These are phyloP conservation scores for Neotoma lepida DNA, from an alignment of 2,113 vertebrate genomes.

Conservation along the genomic window DNA sequence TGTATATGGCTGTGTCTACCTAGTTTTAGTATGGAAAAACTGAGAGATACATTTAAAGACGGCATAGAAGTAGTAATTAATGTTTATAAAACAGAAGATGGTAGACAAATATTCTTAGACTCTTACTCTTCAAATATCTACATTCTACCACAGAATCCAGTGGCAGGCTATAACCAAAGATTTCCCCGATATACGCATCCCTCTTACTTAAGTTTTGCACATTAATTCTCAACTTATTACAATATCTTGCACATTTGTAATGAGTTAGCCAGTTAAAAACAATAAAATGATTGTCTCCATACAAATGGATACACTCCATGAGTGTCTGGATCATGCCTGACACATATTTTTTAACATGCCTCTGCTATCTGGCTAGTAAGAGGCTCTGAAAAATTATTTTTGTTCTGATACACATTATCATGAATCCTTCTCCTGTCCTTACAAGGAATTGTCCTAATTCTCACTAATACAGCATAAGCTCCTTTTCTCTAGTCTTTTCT, in stretches of 20 bases:
- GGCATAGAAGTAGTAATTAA: neutral
- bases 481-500: constrained; percentile 14
- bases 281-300: neutral
- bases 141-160: neutral
- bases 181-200: neutral
- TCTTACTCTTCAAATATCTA: neutral
- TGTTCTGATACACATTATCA: neutral
- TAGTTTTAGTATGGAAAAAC: neutral
- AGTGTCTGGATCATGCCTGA: neutral
- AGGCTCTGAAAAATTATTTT: neutral
- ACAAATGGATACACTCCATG: neutral
- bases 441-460: neutral
- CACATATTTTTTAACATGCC: neutral
- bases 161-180: neutral
- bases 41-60: neutral
- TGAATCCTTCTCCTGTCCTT: neutral
- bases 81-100: neutral
- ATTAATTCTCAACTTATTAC: neutral
- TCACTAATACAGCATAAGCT: neutral
- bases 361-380: neutral
- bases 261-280: constrained; percentile 1
- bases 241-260: neutral
- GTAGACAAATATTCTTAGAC: neutral
- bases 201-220: constrained; percentile 8
- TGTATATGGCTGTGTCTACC: neutral